A percentile compares a stretch with the other conserved stretches of the same genome.
Evolutionary conservation across 2,113 vertebrate genomes (phyloP).

Genomic region (Entomyzon cyanotis): DNA sequence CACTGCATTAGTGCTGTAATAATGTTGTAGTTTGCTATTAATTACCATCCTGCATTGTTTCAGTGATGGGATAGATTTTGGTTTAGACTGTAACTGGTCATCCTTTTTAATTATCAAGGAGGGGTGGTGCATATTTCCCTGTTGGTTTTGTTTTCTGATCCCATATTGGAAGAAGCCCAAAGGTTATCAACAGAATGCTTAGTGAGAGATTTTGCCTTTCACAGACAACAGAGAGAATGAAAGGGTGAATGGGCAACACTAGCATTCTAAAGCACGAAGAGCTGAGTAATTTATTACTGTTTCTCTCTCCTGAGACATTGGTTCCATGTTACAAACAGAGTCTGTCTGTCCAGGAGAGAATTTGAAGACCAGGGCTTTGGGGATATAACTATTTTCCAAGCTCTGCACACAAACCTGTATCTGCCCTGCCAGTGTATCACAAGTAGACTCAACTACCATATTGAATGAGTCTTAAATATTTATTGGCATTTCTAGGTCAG

Average conservation of each 20-base stretch:
- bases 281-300: background rate
- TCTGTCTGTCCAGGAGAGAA: background rate
- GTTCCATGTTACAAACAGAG: background rate
- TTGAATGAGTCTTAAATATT: background rate
- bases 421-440: background rate
- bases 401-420: background rate
- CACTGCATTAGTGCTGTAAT: background rate
- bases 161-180: background rate
- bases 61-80: background rate
- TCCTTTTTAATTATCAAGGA: constrained; percentile 13
- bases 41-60: background rate
- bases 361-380: background rate
- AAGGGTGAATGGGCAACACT: background rate
- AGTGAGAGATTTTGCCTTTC: background rate
- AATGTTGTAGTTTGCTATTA: constrained; percentile 2
- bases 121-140: background rate
- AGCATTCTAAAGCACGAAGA: background rate
- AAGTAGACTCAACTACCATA: background rate
- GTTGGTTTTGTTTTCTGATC: background rate
- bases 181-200: background rate
- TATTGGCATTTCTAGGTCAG: background rate
- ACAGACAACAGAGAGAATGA: background rate
- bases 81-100: background rate
- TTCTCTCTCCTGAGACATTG: background rate
- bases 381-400: background rate